phyloP scores from a whole-genome alignment of 2,113 vertebrate genomes.

The Oophaga pumilio region DNA sequence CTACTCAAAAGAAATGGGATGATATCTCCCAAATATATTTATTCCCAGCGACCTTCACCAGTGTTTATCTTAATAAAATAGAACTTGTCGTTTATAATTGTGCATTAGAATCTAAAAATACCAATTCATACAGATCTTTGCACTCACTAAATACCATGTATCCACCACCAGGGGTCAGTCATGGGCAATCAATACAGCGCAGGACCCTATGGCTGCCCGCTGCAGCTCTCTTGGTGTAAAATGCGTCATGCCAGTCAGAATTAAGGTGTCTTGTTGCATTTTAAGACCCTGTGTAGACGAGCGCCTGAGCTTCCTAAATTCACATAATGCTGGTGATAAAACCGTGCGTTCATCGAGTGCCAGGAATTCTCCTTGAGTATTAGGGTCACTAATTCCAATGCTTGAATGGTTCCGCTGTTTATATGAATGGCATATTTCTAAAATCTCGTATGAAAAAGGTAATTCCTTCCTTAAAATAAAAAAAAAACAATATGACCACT shows the following conservation, averaged over 20 bases:
- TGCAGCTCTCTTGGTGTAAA: neutral
- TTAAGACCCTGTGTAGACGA: neutral
- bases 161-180: conserved; percentile 12
- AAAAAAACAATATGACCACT: neutral
- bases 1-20: too few species aligned
- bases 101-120: too few species aligned
- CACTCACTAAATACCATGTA: neutral
- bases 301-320: neutral
- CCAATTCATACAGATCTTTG: neutral
- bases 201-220: neutral
- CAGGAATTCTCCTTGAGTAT: neutral
- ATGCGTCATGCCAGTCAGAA: neutral
- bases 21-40: too few species aligned
- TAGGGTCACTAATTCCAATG: neutral
- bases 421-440: neutral
- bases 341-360: neutral
- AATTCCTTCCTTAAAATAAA: neutral
- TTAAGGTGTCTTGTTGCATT: neutral
- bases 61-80: too few species aligned
- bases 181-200: neutral
- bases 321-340: neutral
- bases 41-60: too few species aligned
- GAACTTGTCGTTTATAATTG: too few species aligned
- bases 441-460: neutral
- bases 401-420: neutral